Base-by-base conservation (phyloP, 2,113 vertebrate species). In the Phrynosoma blainvillii region DNA sequence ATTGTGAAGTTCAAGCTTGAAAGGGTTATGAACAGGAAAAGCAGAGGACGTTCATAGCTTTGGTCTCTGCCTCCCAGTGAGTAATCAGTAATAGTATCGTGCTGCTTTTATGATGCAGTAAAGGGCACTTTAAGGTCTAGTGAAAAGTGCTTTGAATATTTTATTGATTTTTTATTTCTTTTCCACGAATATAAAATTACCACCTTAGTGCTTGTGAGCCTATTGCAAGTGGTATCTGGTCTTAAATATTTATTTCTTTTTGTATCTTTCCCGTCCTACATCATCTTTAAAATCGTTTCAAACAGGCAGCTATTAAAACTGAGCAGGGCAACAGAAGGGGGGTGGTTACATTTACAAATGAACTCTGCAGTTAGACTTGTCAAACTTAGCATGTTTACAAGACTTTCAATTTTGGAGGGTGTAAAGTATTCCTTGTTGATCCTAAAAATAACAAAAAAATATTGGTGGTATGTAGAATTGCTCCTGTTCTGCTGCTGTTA, bases 81-180 rank as follows among this genome's bases (percentile, higher is more conserved):
- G 59, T 82, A 93, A 95, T 88, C 25, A 88, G 59, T 83, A 87
- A 85, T 87, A 87, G 89, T 94, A 87, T 65, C 20, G 68, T 91
- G 90, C 93, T 91, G 52, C 71, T 91, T 91, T 93, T 88, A 92
- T 84, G 82, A 88, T 70, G 83, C 21, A 75, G 65, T 88, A 80
- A 94, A 91, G 76, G 85, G 88, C 59, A 86, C 8, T 82, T 32
- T 82, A 87, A 88, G 13, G 54, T 90, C 81, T 90, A 89, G 18
- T 66, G 54, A 79, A 93, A 91, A 95, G 89, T 81, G 65, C 23
- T 84, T 86, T 90, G 32, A 75, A 68, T 89, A 85, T 84, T 84
- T 89, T 74, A 68, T 93, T 90, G 42, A 85, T 92, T 93, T 86
- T 52, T 87, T 91, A 62, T 89, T 89, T 90, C 88, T 92, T 93